Base-by-base conservation (phyloP, 2,888 invertebrate species). In the Dendrolimus pini region DNA sequence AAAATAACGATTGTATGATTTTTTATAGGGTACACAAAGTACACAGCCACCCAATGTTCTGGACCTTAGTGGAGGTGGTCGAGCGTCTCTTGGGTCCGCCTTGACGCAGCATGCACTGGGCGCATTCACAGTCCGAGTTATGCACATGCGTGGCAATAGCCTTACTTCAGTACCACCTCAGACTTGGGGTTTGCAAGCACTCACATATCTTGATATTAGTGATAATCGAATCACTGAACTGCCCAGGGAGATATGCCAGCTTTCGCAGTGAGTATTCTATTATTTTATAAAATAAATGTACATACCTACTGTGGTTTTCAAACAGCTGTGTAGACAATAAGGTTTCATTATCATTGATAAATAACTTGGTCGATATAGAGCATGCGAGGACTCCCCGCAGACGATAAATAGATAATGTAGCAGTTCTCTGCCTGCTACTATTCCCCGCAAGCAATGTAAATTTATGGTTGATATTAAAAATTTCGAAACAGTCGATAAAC, bases 181-280 rank as follows among this genome's bases (percentile, higher is more conserved):
- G 67, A 80, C 94, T 58, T 88, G 94, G 72, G 86, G 92, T 58
- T 82, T 95, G 61, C 83, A 84, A n/a, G 87, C 92, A 1, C 82
- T 95, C 62, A 93, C 92, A 53, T 92, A 92, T 60, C 89, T 95
- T 59, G 94, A 95, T 77, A 82, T 95, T 63, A 93, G 94, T 55
- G 93, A 94, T 72, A 95, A 95, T 76, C 91, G 91, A 65, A 91
- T 95, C 65, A 80, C 92, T 58, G 92, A 92, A 61, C 78, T 95
- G 59, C 94, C 95, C 0, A 82, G 91, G 55, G 94, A 93, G 75
- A 93, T 95, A 72, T 89, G 86, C 69, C 91, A 80, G 56, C 77
- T 90, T 41, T 75, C 75, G 54, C 88, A 89, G 89, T 90, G 68
- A 85, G 89, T 85, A 55, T 53, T 42, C 41, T 59, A 8, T 53